Percentiles rank a stretch among this genome's conserved stretches.
phyloP scores from a whole-genome alignment of 1,140 invertebrate genomes.

The Drosophila navojoa region DNA sequence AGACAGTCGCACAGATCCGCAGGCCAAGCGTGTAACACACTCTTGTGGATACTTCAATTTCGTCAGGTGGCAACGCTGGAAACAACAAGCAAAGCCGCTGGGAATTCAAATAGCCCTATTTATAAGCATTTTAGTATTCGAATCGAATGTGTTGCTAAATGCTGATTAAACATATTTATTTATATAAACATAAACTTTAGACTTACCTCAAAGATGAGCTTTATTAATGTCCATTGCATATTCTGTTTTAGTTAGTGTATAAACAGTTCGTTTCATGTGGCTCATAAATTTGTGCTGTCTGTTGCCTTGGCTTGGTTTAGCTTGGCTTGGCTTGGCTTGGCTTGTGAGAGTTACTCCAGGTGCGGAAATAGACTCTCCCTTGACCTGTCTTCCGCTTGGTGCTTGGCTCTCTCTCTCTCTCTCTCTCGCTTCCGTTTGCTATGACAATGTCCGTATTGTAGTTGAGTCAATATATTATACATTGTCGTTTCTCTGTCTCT shows the following conservation, averaged over 20 bases:
- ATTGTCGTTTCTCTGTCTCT: constrained; percentile 63
- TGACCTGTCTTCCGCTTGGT: constrained; percentile 65
- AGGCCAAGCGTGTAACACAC: constrained; percentile 1
- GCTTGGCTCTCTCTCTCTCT: constrained; percentile 25
- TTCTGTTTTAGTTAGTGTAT: constrained; percentile 11
- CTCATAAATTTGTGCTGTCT: not conserved
- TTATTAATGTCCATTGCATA: not conserved
- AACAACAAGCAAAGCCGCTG: not conserved
- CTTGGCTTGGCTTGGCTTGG: constrained; percentile 26
- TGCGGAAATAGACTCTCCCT: constrained; percentile 78
- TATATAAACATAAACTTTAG: too few relatives aligned
- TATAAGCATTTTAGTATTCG: too few relatives aligned
- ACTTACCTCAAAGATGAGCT: not conserved
- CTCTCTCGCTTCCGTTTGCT: constrained; percentile 54
- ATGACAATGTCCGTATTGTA: constrained; percentile 80
- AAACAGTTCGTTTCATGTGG: not conserved
- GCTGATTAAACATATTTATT: too few relatives aligned
- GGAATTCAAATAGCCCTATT: not conserved
- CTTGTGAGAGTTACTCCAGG: constrained; percentile 60
- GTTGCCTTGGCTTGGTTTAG: constrained; percentile 23
- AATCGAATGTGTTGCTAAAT: too few relatives aligned
- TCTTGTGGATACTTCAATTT: not conserved
- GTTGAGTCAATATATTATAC: constrained; percentile 81
- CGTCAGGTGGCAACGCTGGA: constrained; percentile 5
- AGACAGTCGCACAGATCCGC: not conserved